Evolutionary conservation across 2,797 vertebrate species (phyloP).

Genomic region (Chaenodraco wilsoni): DNA sequence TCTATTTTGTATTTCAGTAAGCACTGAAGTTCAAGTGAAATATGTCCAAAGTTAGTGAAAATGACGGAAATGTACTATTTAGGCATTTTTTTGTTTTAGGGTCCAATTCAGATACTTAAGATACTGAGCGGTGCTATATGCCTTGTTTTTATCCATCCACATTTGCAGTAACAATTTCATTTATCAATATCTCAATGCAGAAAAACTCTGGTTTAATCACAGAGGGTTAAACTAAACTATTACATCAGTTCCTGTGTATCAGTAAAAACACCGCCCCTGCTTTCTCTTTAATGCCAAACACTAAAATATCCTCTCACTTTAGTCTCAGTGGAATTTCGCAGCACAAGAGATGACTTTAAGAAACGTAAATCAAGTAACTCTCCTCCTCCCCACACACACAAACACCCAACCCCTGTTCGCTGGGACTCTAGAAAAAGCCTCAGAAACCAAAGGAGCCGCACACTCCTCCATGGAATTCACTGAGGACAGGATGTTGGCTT

Average conservation of each 20-base stretch:
- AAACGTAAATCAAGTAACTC: conserved; percentile 66
- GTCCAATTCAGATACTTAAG: too few relatives aligned
- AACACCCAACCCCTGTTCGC: conserved; percentile 21
- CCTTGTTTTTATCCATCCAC: neutral
- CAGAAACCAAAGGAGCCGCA: conserved; percentile 78
- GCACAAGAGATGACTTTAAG: conserved; percentile 68
- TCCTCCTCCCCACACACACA: conserved; percentile 5
- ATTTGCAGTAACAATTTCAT: neutral
- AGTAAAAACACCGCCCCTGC: conserved; percentile 22
- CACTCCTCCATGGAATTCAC: conserved; percentile 80
- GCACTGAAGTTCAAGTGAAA: neutral
- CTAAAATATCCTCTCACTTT: conserved; percentile 46
- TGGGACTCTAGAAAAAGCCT: conserved; percentile 74
- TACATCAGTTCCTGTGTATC: conserved; percentile 39
- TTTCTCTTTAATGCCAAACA: conserved; percentile 25
- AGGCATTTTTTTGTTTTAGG: neutral
- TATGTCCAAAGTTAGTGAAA: neutral
- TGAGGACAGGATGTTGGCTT: conserved; percentile 81
- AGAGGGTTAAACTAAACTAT: neutral
- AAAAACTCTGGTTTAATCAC: conserved; percentile 7
- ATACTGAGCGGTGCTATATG: neutral
- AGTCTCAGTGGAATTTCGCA: conserved; percentile 60
- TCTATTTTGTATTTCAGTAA: neutral
- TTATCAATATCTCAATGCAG: neutral
- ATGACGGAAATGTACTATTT: neutral